A percentile compares a stretch with the other conserved stretches of the same genome.
These are phyloP conservation scores for Heterodera filipjevi DNA, from an alignment of 2,888 invertebrate genomes.

Conservation along the genomic window DNA sequence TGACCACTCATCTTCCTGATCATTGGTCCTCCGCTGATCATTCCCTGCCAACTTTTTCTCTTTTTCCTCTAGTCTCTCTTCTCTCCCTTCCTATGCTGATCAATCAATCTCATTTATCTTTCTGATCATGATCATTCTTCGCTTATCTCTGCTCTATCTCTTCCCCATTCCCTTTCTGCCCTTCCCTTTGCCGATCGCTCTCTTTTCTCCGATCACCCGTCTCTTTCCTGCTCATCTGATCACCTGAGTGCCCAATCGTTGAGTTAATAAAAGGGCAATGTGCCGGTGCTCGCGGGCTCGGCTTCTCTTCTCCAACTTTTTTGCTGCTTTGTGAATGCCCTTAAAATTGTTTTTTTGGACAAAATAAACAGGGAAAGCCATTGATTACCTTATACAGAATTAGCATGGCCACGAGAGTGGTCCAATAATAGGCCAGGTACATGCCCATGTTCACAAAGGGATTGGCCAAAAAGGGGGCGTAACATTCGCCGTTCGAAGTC, in stretches of 20 bases:
- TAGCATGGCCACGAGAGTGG: conserved; percentile 64
- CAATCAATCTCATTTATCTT: too few relatives aligned
- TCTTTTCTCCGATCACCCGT: background rate
- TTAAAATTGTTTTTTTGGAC: conserved; percentile 27
- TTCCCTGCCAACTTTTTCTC: too few relatives aligned
- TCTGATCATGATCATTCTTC: too few relatives aligned
- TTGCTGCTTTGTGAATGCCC: conserved; percentile 64
- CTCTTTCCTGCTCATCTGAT: background rate
- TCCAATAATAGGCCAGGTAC: conserved; percentile 63
- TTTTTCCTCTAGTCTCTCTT: too few relatives aligned
- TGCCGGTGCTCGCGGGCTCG: conserved; percentile 62
- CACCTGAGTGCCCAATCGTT: conserved; percentile 62
- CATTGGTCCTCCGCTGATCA: background rate
- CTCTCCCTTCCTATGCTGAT: too few relatives aligned
- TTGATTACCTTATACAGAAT: conserved; percentile 62
- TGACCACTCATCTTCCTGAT: background rate
- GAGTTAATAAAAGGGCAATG: conserved; percentile 61
- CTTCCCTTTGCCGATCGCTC: background rate
- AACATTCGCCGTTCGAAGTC: conserved; percentile 53
- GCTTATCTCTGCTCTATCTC: too few relatives aligned
- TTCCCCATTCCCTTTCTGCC: too few relatives aligned
- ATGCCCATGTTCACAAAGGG: conserved; percentile 65
- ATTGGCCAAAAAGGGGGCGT: conserved; percentile 63
- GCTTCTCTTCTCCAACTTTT: conserved; percentile 62
- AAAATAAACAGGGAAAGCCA: background rate